These are phyloP conservation scores for Subacronicta megacephala DNA, from an alignment of 2,888 invertebrate genomes.

Conservation along the genomic window DNA sequence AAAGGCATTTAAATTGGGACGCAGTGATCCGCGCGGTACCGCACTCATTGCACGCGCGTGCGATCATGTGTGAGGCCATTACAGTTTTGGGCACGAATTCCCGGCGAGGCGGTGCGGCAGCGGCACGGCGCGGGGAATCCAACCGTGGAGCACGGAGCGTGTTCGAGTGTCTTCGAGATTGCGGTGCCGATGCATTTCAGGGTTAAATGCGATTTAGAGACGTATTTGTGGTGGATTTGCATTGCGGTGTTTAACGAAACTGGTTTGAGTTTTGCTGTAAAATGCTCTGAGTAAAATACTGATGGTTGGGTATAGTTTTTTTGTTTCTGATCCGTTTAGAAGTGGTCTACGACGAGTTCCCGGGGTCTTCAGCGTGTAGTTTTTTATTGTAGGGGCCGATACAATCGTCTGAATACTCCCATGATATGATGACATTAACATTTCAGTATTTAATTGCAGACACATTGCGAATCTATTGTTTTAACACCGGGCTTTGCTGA, in stretches of 20 bases:
- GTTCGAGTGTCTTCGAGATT: conserved; percentile 32
- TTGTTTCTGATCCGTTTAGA: too few relatives aligned
- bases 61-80: conserved; percentile 44
- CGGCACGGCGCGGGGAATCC: conserved; percentile 26
- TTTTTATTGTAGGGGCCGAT: too few relatives aligned
- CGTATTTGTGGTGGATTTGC: conserved; percentile 18
- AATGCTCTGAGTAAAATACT: not conserved
- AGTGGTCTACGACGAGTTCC: too few relatives aligned
- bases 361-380: too few relatives aligned
- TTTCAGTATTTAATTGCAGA: too few relatives aligned
- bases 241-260: conserved; percentile 1
- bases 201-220: conserved; percentile 16
- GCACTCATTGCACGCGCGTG: conserved; percentile 44
- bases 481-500: too few relatives aligned
- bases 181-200: conserved; percentile 35
- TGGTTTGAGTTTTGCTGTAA: not conserved
- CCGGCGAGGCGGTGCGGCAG: conserved; percentile 20
- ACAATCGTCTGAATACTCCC: too few relatives aligned
- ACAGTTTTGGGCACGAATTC: conserved; percentile 37
- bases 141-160: conserved; percentile 25
- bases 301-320: too few relatives aligned
- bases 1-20: conserved; percentile 74
- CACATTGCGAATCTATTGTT: too few relatives aligned
- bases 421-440: too few relatives aligned
- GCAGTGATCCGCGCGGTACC: conserved; percentile 67